Evolutionary conservation across 2,888 invertebrate genomes (phyloP).

Genomic region (Ferrisia virgata): DNA sequence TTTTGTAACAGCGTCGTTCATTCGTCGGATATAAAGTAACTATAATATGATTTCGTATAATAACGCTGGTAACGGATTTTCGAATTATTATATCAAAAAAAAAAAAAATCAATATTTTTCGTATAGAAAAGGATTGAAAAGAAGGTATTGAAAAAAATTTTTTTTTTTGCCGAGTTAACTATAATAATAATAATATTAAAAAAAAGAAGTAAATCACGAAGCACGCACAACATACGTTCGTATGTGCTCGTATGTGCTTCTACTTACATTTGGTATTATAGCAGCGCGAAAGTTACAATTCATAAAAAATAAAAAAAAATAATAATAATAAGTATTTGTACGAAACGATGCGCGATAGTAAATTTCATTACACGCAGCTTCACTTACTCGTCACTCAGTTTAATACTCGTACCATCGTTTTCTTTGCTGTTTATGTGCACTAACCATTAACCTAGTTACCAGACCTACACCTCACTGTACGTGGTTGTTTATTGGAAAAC

Average conservation of each 20-base stretch:
- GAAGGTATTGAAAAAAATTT: background rate
- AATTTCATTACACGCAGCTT: background rate
- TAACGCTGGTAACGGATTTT: background rate
- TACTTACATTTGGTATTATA: too few relatives aligned
- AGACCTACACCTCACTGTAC: too few relatives aligned
- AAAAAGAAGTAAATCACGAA: background rate
- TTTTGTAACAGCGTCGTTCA: background rate
- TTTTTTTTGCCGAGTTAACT: background rate
- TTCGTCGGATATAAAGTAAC: background rate
- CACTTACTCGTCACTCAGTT: background rate
- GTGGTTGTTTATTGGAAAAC: background rate
- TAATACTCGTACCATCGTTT: background rate
- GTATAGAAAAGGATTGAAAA: background rate
- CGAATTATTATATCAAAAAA: background rate
- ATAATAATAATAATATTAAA: background rate
- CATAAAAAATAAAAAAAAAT: too few relatives aligned
- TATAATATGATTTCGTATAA: background rate
- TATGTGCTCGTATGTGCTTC: too few relatives aligned
- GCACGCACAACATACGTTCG: background rate
- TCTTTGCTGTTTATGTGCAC: background rate
- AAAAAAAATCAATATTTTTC: background rate
- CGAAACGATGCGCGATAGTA: background rate
- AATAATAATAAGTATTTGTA: background rate
- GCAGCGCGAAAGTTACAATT: too few relatives aligned
- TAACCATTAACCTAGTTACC: background rate